A percentile compares a stretch with the other conserved stretches of the same genome.
Conservation (phyloP, 2,113 vertebrate species). For the Tychaedon coryphoeus region DNA sequence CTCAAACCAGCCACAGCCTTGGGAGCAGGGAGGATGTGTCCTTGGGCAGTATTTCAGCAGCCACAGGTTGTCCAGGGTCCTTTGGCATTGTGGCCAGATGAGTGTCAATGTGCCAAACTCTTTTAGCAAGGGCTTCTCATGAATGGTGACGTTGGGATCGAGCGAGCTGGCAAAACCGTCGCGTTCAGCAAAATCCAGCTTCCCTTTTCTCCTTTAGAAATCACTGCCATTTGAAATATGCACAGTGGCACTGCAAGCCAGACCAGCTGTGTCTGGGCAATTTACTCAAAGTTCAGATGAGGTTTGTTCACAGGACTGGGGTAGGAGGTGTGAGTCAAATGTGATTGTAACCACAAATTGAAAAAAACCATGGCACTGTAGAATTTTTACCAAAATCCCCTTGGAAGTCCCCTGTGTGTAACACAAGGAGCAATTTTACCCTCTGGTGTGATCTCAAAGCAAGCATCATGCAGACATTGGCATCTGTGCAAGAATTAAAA, state of each 20-base stretch:
- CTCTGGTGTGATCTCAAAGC: not conserved
- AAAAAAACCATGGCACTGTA: not conserved
- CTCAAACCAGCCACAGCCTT: not conserved
- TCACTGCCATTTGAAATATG: not conserved
- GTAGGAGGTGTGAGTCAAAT: not conserved
- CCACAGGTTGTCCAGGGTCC: not conserved
- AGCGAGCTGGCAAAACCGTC: not conserved
- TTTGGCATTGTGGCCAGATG: not conserved
- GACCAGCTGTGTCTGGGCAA: slow-evolving; percentile 29
- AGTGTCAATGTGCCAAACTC: not conserved
- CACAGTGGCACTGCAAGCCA: not conserved
- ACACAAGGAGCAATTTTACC: not conserved
- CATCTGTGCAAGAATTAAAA: not conserved
- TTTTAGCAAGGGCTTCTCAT: not conserved
- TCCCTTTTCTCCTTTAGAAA: not conserved
- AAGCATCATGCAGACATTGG: not conserved
- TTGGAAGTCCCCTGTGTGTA: not conserved
- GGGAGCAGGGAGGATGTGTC: not conserved
- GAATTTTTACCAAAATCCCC: not conserved
- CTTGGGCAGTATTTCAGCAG: not conserved
- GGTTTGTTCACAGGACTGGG: not conserved
- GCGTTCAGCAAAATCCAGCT: not conserved
- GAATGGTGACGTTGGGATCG: not conserved
- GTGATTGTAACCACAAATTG: not conserved
- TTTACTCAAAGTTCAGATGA: not conserved